phyloP scores from a whole-genome alignment of 1,140 invertebrate species.

The Hetaerina americana region DNA sequence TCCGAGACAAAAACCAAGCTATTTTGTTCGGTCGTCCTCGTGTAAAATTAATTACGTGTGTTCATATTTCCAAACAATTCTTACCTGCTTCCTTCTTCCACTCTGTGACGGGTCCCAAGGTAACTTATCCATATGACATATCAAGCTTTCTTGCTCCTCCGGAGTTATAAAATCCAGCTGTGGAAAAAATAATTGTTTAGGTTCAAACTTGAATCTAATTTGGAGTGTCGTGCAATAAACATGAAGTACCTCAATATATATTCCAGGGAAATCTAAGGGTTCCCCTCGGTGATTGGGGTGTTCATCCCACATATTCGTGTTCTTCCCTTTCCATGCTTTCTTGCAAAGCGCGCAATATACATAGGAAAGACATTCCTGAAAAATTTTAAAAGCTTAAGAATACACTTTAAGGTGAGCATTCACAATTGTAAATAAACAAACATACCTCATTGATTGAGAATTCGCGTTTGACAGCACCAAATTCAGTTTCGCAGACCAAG shows the following conservation, averaged over 20 bases:
- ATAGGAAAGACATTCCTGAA: slow-evolving; percentile 41
- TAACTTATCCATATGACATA: slow-evolving; percentile 58
- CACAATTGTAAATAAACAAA: neutral
- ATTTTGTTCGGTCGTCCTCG: no score
- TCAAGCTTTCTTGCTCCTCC: slow-evolving; percentile 54
- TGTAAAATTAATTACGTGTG: no score
- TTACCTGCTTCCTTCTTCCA: slow-evolving; percentile 81
- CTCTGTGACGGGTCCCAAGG: slow-evolving; percentile 90
- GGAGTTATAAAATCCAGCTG: slow-evolving; percentile 57
- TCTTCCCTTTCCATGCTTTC: slow-evolving; percentile 58
- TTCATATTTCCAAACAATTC: no score
- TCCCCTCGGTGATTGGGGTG: slow-evolving; percentile 52
- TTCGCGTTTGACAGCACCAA: slow-evolving; percentile 36
- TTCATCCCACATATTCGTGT: slow-evolving; percentile 37
- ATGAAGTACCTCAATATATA: slow-evolving; percentile 51
- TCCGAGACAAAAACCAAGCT: no score
- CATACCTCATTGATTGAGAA: slow-evolving; percentile 18
- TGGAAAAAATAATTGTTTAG: slow-evolving; percentile 14
- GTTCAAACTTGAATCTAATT: slow-evolving; percentile 10
- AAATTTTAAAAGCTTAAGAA: slow-evolving; percentile 10
- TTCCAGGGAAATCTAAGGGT: slow-evolving; percentile 48
- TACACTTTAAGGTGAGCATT: neutral
- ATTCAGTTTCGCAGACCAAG: slow-evolving; percentile 65
- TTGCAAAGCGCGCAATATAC: slow-evolving; percentile 65
- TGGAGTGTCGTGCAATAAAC: neutral